Conservation (phyloP, 1,140 invertebrate genomes). For the Drosophila persimilis region DNA sequence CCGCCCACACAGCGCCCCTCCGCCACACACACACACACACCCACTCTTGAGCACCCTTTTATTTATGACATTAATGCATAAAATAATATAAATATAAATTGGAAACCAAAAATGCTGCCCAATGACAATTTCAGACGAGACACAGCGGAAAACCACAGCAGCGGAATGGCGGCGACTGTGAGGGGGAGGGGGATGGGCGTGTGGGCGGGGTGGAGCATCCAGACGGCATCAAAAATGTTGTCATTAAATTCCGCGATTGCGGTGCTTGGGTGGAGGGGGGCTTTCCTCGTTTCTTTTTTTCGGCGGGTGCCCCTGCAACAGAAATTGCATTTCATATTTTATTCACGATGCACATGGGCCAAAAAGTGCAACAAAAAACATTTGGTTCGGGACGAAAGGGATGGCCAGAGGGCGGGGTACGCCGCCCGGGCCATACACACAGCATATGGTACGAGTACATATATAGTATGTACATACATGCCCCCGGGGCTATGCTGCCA, state of each 20-base stretch:
- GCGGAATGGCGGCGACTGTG: too few relatives aligned
- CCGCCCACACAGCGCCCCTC: not conserved
- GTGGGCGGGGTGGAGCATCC: conserved; percentile 6
- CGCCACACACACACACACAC: not conserved
- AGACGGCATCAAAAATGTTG: conserved; percentile 45
- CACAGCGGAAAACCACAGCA: conserved; percentile 1
- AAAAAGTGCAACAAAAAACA: conserved; percentile 42
- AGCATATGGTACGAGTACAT: not conserved
- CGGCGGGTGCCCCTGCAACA: conserved; percentile 31
- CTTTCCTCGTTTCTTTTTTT: too few relatives aligned
- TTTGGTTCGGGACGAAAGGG: conserved; percentile 22
- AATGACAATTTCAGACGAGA: conserved; percentile 37
- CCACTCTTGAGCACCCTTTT: conserved; percentile 20
- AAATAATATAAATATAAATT: conserved; percentile 47
- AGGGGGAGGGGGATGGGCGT: not conserved
- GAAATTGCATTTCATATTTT: conserved; percentile 75
- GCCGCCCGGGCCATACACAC: too few relatives aligned
- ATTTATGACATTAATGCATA: conserved; percentile 54
- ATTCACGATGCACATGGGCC: conserved; percentile 39
- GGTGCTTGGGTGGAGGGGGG: not conserved
- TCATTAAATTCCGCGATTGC: conserved; percentile 62
- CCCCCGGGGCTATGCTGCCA: not conserved
- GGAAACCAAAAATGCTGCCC: conserved; percentile 37
- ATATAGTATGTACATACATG: not conserved
- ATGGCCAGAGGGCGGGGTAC: not conserved